Conservation (phyloP, 2,888 invertebrate genomes). For the Abrostola triplasia region DNA sequence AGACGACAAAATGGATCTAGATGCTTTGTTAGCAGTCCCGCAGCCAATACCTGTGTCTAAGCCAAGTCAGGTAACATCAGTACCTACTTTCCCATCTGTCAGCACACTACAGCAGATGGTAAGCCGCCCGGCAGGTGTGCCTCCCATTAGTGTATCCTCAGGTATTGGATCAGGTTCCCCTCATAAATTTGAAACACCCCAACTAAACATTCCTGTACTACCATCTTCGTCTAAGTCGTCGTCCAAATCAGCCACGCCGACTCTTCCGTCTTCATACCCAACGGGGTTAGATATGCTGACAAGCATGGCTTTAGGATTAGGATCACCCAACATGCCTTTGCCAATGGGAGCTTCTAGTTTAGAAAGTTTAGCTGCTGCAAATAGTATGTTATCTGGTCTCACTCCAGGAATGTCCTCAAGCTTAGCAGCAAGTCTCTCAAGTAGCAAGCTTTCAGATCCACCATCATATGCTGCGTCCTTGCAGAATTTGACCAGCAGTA, state of each 20-base stretch:
- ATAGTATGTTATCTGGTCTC: constrained; percentile 82
- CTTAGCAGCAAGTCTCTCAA: constrained; percentile 79
- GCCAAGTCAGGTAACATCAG: constrained; percentile 73
- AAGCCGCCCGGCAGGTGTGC: constrained; percentile 84
- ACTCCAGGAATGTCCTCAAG: constrained; percentile 79
- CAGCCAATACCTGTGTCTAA: constrained; percentile 85
- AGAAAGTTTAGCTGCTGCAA: constrained; percentile 85
- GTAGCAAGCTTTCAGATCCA: constrained; percentile 81
- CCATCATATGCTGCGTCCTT: constrained; percentile 84
- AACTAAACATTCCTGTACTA: constrained; percentile 89
- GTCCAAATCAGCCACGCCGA: constrained; percentile 86
- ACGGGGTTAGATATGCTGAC: constrained; percentile 86
- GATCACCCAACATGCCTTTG: constrained; percentile 79
- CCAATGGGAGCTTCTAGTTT: constrained; percentile 79
- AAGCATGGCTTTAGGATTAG: constrained; percentile 85
- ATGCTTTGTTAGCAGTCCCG: constrained; percentile 88
- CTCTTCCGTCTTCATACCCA: constrained; percentile 84
- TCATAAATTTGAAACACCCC: constrained; percentile 88
- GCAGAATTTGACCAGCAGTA: constrained; percentile 80
- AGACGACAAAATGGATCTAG: constrained; percentile 91
- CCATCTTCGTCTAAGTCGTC: constrained; percentile 89
- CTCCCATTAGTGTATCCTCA: constrained; percentile 84
- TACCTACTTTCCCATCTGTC: constrained; percentile 83
- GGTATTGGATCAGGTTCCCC: constrained; percentile 84
- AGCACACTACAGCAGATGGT: constrained; percentile 87